Base-by-base conservation (phyloP, 2,888 invertebrate genomes). In the Arrhopalites spinosus region DNA sequence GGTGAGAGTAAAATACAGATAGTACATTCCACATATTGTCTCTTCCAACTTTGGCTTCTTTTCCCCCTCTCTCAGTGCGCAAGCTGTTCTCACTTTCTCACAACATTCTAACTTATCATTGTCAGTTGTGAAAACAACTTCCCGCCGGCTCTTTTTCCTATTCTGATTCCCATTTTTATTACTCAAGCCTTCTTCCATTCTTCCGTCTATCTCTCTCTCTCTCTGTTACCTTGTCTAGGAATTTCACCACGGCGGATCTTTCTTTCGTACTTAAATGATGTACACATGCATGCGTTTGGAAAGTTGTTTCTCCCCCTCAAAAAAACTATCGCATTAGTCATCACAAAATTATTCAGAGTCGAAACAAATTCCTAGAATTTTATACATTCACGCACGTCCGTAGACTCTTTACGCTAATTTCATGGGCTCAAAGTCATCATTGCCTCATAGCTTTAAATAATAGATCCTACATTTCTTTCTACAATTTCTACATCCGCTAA, bases 81-180 rank as follows among this genome's bases (percentile, higher is more conserved):
- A 30, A 69, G 53, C 69, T 69, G 53, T 20, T 50, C 29, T 53
- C 69, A 29, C n/a, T 69, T 27, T 47, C 47, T 23, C 50, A 47
- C 68, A 47, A 45, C 68, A 68, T n/a, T 17, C 69, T 69, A 47
- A 69, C 69, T 69, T 69, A 69, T 69, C 69, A 69, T 69, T 69
- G 69, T 69, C 69, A 69, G 50, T 69, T 69, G 69, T 53, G 69
- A 69, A 69, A 69, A 50, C 69, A 69, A 69, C 69, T 69, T 69
- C 27, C 69, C 53, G 43, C 53, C 30, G 50, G 53, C 45, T 68
- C 67, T 68, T 47, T 27, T 53, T 69, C 69, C 47, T 50, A 53
- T 53, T 30, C 69, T 69, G 5, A 69, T 53, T 53, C 69, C 69
- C 53, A 69, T 69, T 69, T 69, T 69, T 69, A 69, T 69, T 53